A percentile compares a stretch with the other conserved stretches of the same genome.
Conservation (phyloP, 2,113 vertebrate species). For the Ardeotis arabs region DNA sequence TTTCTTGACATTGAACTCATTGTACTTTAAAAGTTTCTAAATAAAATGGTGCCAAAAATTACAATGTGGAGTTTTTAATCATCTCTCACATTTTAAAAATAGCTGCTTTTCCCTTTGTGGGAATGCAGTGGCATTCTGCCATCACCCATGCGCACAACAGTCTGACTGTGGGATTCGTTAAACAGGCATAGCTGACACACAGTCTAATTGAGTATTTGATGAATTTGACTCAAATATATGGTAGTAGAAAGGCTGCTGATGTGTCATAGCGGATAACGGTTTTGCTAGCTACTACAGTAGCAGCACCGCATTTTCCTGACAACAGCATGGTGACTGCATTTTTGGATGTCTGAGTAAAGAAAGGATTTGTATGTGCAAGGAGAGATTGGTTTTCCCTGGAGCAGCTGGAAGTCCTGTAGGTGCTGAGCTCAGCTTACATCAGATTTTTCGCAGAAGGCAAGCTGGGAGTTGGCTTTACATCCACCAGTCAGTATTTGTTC, state of each 20-base stretch:
- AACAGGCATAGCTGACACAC: neutral
- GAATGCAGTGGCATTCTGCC: neutral
- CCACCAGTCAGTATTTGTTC: slow-evolving; percentile 8
- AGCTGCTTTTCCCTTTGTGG: slow-evolving; percentile 23
- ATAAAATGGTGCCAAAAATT: neutral
- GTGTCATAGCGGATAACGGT: neutral
- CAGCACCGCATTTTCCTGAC: neutral
- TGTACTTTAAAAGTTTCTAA: neutral
- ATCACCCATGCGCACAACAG: neutral
- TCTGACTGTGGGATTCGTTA: neutral
- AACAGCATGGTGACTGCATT: neutral
- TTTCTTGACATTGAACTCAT: neutral
- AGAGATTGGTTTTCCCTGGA: slow-evolving; percentile 55
- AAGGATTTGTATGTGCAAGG: slow-evolving; percentile 45
- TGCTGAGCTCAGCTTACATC: slow-evolving; percentile 55
- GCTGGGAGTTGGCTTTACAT: neutral
- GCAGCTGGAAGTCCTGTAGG: slow-evolving; percentile 7
- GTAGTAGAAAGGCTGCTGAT: neutral
- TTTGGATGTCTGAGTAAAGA: slow-evolving; percentile 47
- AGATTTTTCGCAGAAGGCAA: slow-evolving; percentile 61
- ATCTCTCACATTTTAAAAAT: slow-evolving; percentile 3
- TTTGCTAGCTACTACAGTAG: neutral
- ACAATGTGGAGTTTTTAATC: neutral
- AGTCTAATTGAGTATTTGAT: neutral
- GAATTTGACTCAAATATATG: neutral